phyloP scores from a whole-genome alignment of 2,113 vertebrate genomes.

The Tragelaphus scriptus region DNA sequence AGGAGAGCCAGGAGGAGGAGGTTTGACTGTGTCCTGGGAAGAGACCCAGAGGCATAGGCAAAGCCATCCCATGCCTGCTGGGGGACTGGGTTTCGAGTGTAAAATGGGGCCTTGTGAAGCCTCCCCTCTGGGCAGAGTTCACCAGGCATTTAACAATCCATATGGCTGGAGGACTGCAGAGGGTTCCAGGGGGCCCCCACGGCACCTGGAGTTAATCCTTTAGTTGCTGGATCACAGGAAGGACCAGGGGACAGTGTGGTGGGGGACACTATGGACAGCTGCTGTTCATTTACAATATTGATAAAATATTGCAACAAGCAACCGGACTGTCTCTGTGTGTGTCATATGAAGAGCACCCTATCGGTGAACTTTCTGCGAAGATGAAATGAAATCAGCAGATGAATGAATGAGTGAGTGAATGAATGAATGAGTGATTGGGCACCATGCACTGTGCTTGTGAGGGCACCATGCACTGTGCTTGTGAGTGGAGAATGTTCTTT shows the following conservation, averaged over 20 bases:
- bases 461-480: background rate
- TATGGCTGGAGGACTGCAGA: background rate
- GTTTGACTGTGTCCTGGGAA: background rate
- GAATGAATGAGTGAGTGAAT: background rate
- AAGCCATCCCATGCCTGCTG: background rate
- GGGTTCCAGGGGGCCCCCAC: fast-evolving
- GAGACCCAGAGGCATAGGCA: background rate
- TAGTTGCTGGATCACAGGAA: background rate
- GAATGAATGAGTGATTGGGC: background rate
- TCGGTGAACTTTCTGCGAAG: background rate
- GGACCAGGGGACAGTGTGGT: background rate
- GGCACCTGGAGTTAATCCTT: background rate
- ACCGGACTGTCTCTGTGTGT: background rate
- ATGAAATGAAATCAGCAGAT: background rate
- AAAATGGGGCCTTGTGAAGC: background rate
- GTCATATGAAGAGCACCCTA: background rate
- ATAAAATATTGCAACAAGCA: background rate
- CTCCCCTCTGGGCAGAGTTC: background rate
- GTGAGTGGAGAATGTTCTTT: background rate
- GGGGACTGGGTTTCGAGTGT: background rate
- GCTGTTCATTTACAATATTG: background rate
- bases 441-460: background rate
- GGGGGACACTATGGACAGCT: background rate
- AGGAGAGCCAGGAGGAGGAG: background rate
- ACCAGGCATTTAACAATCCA: background rate